These are phyloP conservation scores for Tapirus indicus DNA, from an alignment of 2,797 vertebrate species.

Conservation along the genomic window DNA sequence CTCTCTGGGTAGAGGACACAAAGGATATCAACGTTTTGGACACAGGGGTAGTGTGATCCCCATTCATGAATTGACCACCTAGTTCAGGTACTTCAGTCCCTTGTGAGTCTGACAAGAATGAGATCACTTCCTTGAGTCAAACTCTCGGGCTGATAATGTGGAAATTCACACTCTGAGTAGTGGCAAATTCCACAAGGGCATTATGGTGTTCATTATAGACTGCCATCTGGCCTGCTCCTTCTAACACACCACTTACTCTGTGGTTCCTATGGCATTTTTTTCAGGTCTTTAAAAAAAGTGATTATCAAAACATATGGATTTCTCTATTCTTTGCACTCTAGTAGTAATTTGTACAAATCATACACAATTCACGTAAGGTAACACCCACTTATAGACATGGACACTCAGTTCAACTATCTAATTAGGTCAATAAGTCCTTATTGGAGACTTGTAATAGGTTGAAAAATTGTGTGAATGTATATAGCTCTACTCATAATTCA, in stretches of 20 bases:
- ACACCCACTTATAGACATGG: neutral
- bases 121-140: neutral
- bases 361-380: neutral
- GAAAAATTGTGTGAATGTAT: neutral
- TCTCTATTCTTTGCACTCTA: neutral
- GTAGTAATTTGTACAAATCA: constrained; percentile 15
- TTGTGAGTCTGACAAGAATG: neutral
- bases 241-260: neutral
- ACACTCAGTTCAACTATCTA: neutral
- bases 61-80: neutral
- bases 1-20: neutral
- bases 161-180: neutral
- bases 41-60: neutral
- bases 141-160: neutral
- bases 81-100: neutral
- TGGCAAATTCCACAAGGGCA: neutral
- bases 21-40: neutral
- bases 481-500: constrained; percentile 11
- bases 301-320: neutral
- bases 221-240: neutral
- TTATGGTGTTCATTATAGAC: neutral
- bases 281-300: neutral
- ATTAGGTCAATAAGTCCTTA: neutral
- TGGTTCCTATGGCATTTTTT: neutral
- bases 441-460: neutral